Evolutionary conservation across 2,113 vertebrate species (phyloP), one percentile per base, ranked within the genome.

Genomic region (Telmatochromis sp.): DNA sequence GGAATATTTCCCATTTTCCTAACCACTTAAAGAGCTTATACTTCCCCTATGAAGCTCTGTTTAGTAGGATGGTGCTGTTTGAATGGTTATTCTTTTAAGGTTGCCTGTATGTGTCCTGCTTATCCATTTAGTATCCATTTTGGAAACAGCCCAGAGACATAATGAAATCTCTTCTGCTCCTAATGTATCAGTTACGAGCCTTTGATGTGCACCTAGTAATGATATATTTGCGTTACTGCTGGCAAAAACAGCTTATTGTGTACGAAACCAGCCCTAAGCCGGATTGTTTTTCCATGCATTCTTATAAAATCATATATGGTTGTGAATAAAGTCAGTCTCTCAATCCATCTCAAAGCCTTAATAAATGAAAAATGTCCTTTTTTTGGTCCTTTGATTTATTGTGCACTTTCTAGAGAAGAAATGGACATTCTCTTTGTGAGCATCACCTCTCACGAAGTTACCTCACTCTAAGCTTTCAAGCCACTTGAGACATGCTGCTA

Each of bases 401-500:
- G 87, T 82, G 9, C 55, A 78, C 12, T 80, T 88, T 81, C 42
- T 82, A 71, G 14, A 71, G 42, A 73, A 83, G 12, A 73, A 57
- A 92, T 87, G 80, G 81, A 50, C 73, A 23, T 80, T 87, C 86
- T 42, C 75, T 90, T 90, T 90, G 89, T 86, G 60, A 88, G 78
- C 85, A 26, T 40, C 31, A 17, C 78, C n/a, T 88, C 68, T 89
- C 68, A 63, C 71, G 40, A 35, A 78, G 88, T 60, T 14, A 23
- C 75, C 86, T 58, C 80, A 50, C 26, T 86, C 7, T 80, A 58
- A 86, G 86, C 79, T 82, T 90, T 65, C 87, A 54, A n/a, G 4
- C 78, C 91, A 82, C 86, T 93, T 82, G 75, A 94, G 84, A 93
- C 81, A 81, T 84, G 89, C 89, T 89, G 88, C 81, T 87, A 89